Base-by-base conservation (phyloP, 2,888 invertebrate species). In the Omphaloscelis lunosa region DNA sequence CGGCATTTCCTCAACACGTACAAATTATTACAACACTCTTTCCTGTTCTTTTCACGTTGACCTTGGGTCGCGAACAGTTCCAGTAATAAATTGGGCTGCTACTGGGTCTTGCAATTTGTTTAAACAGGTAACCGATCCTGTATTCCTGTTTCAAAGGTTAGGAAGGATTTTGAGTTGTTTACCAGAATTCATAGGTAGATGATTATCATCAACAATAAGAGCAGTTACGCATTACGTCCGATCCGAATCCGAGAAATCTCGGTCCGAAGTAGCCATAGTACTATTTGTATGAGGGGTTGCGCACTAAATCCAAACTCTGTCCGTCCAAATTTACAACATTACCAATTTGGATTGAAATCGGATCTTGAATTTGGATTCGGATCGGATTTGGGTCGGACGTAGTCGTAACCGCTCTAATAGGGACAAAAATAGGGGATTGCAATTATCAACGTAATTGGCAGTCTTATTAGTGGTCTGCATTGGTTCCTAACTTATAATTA, bases 1-100 rank as follows among this genome's bases (percentile, higher is more conserved):
- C 56, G 61, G 59, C 12, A 34, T 62, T 70, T 58, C 41, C 83
- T 71, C 59, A 79, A 72, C 84, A 79, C 65, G 84, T 82, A 51
- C 56, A 41, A 45, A 61, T 41, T 70, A 72, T 77, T 65, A 73
- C 61, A 84, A 34, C 56, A 66, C 27, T n/a, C 41, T 73, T 73
- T 79, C 45, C 56, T 45, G 56, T 83, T 83, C 34, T 56, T 65
- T 69, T 66, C 65, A 9, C 11, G 39, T 72, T 58, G 53, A 69
- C 65, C 73, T 82, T 73, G 73, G 53, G 17, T 34, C 29, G 56
- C 20, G 34, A 23, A 58, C 41, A 48, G n/a, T 63, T 65, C 62
- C 34, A 69, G 15, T 34, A 15, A 20, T 61, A 23, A 68, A 29
- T 51, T 45, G 15, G 23, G n/a, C 8, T 51, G 20, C 17, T 67